Conservation (phyloP, 1,140 invertebrate species). For the Drosophila sulfurigaster region DNA sequence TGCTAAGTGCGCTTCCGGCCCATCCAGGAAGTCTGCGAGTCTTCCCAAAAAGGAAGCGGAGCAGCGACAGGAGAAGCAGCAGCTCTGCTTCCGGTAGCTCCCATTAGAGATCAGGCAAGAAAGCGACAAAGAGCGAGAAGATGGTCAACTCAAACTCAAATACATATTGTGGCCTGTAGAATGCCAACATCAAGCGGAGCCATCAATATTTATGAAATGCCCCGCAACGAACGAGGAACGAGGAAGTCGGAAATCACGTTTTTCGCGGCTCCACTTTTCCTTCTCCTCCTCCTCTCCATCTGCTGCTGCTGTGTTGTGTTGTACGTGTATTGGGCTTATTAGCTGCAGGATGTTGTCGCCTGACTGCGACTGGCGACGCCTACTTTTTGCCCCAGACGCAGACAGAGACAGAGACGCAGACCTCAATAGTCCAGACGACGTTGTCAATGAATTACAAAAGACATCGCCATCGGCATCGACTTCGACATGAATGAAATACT, state of each 20-base stretch:
- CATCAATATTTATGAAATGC: slow-evolving; percentile 80
- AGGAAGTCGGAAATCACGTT: slow-evolving; percentile 83
- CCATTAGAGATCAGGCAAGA: slow-evolving; percentile 45
- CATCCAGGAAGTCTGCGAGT: slow-evolving; percentile 56
- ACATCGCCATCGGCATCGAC: slow-evolving; percentile 1
- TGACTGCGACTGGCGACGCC: slow-evolving; percentile 64
- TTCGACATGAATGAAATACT: slow-evolving; percentile 72
- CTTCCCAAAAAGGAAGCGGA: slow-evolving; percentile 43
- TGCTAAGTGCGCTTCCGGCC: slow-evolving; percentile 70
- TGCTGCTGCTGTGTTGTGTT: too few species aligned
- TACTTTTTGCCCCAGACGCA: slow-evolving; percentile 68
- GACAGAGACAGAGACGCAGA: slow-evolving; percentile 32
- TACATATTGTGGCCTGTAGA: slow-evolving; percentile 25
- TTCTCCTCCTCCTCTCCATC: background rate
- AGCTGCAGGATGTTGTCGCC: slow-evolving; percentile 77
- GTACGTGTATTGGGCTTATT: slow-evolving; percentile 67
- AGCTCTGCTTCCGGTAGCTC: slow-evolving; percentile 65
- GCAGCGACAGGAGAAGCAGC: slow-evolving; percentile 27
- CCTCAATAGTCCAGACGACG: slow-evolving; percentile 62
- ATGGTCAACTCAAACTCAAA: slow-evolving; percentile 14
- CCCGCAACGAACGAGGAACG: slow-evolving; percentile 42
- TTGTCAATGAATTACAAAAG: slow-evolving; percentile 24
- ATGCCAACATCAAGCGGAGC: slow-evolving; percentile 4
- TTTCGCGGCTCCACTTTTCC: slow-evolving; percentile 37
- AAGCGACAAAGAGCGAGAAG: slow-evolving; percentile 14